Evolutionary conservation across 1,140 invertebrate species (phyloP), one percentile per base, ranked within the genome.

Genomic region (Papilio glaucus): DNA sequence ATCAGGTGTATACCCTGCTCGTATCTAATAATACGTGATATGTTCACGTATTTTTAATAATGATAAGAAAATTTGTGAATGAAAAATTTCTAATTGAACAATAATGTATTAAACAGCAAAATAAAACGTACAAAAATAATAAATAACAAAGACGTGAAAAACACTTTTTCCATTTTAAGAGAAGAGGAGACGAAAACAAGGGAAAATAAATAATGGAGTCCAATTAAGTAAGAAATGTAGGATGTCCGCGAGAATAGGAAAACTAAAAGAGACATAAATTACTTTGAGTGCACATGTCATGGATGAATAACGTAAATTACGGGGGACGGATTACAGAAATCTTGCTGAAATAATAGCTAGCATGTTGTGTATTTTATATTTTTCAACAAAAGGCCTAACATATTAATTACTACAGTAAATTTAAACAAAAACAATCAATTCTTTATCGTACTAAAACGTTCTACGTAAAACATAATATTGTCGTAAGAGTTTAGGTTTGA

Each of bases 211-310:
- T 85, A 85, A 83, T 81, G 75, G 77, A 83, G 77, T 75, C 84
- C 82, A 87, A 87, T 87, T 85, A 87, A 83, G 73, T 82, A 79
- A 78, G 80, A 80, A 82, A 86, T 79, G 80, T 57, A 85, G 77
- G 77, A 73, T 76, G 70, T 63, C 63, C 72, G 61, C 10, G 45
- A 42, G 29, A 62, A 76, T 72, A 73, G 69, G 79, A 62, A 39
- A 63, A 72, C 39, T 68, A 24, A 41, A 68, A 68, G 63, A 45
- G 41, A 68, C 63, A 68, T 68, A 26, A 42, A 42, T 68, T 65
- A 42, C 38, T 29, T 69, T 73, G 65, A 62, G 49, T 39, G 62
- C 37, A 65, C 62, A 41, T 15, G 62, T 41, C 15, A 37, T 21
- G 38, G 12, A 45, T 68, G 21, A 68, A 57, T 42, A 68, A 68